These are phyloP conservation scores for Dyspetes luteomarginatus DNA, from an alignment of 2,888 invertebrate genomes.

Conservation along the genomic window DNA sequence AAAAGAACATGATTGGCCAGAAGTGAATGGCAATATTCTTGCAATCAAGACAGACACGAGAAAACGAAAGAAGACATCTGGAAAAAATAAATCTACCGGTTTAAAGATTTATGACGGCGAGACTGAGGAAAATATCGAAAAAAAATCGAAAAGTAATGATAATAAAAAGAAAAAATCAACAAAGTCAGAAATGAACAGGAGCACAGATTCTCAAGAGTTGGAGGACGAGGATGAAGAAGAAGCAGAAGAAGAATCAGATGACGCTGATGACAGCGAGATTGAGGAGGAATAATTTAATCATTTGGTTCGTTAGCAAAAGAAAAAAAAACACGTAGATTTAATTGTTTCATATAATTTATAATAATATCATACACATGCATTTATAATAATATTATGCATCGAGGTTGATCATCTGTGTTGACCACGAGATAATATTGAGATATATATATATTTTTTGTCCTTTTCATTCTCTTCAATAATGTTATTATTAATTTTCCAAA, in stretches of 20 bases:
- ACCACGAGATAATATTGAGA: slow-evolving; percentile 5
- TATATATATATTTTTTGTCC: slow-evolving; percentile 12
- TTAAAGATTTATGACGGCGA: slow-evolving; percentile 61
- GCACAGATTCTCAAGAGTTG: not conserved
- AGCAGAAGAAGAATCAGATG: slow-evolving; percentile 39
- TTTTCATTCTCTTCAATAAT: no score
- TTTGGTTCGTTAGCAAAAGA: not conserved
- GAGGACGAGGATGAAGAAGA: slow-evolving; percentile 37
- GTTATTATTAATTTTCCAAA: not conserved
- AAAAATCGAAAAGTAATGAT: not conserved
- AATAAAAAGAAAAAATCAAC: not conserved
- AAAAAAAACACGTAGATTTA: slow-evolving; percentile 28
- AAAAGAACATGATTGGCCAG: slow-evolving; percentile 69
- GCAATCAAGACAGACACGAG: slow-evolving; percentile 69
- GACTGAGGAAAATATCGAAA: not conserved
- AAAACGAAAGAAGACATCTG: slow-evolving; percentile 61
- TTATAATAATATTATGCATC: slow-evolving; percentile 22
- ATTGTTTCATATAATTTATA: slow-evolving; percentile 42
- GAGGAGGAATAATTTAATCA: slow-evolving; percentile 54
- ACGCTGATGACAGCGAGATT: slow-evolving; percentile 31
- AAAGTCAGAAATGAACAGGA: not conserved
- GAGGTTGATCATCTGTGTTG: slow-evolving; percentile 18
- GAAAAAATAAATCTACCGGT: slow-evolving; percentile 9
- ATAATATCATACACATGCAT: no score
- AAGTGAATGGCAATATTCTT: slow-evolving; percentile 68